Evolutionary conservation across 2,888 invertebrate species (phyloP), one percentile per base, ranked within the genome.

Genomic region (Cenopis cana): DNA sequence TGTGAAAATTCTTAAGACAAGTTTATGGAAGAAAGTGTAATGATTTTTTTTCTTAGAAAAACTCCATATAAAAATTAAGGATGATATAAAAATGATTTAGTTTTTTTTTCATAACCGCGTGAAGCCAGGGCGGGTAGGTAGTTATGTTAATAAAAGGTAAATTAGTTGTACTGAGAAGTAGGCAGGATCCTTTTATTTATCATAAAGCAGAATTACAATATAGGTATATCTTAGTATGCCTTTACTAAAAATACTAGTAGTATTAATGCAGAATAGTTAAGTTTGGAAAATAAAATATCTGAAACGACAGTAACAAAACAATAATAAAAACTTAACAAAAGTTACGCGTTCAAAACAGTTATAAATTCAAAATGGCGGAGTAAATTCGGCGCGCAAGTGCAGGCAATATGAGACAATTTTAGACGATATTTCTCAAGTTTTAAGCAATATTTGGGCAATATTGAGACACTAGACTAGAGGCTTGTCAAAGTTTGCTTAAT

Each of bases 401-500:
- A 87, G 86, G 89, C 88, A 86, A 88, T 87, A 88, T 82, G 85
- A 83, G 81, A 84, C 83, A 85, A 87, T 88, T 89, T 89, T 85
- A 82, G 81, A 84, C 83, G 85, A 86, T 88, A 89, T 89, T 86
- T 89, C 81, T 84, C 79, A 89, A 85, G 84, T 85, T 87, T 85
- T 82, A 83, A 87, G 71, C 66, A 85, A 60, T 70, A 70, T 65
- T 66, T 54, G 54, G 46, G 83, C 84, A 85, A 89, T 89, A 89
- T 87, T 82, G 83, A 80, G 79, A 81, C 79, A 79, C 79, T 81
- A 54, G 41, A 79, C 79, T 81, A 54, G 41, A 54, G 65, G 65
- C 50, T 62, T 69, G 68, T 61, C 56, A 71, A 74, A 72, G 56
- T 72, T 74, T 71, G 24, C 14, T 60, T 62, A 66, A 66, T 50